Evolutionary conservation across 2,888 invertebrate species (phyloP), one percentile per base, ranked within the genome.

Genomic region (Andrena praecox): DNA sequence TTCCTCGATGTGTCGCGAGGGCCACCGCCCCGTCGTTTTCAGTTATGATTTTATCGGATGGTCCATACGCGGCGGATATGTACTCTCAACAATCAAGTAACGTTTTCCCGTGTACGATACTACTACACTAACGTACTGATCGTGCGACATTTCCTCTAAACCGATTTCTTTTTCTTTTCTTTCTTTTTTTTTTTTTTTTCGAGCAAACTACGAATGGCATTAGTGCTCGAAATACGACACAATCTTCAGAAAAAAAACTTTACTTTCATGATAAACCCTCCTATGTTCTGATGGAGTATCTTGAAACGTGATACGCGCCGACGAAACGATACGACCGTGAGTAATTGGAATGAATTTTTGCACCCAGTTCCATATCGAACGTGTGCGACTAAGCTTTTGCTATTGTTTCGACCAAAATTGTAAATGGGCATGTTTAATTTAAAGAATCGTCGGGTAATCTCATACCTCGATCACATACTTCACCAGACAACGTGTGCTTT

Each of bases 71-170:
- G 42, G 42, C 42, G 16, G 16, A 42, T 42, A 42, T 42, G 16
- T 16, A 42, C 4, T 42, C 16, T 16, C 1, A 42, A 42, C 16
- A 42, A 42, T 42, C 16, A 42, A 42, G 35, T 7, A 20, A 52
- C 52, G 52, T 20, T 52, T 20, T 4, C 4, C 29, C 29, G 29
- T 31, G 56, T 7, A 16, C 27, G 60, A 48, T 2, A 24, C 6
- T 20, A 31, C 48, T 33, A 71, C 80, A 66, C 71, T 80, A 64
- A 78, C 35, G 27, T 35, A 29, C 54, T 72, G 80, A 80, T 29
- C 4, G 54, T 80, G 67, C 80, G 80, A 80, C 68, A 80, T 80
- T 73, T 63, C 66, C 80, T 72, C 62, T 68, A 54, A 72, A 73
- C 80, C 70, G 80, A 33, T 50, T 80, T 80, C 42, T 42, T 42